Conservation (phyloP, 2,797 vertebrate species). For the Sebastes cheni region DNA sequence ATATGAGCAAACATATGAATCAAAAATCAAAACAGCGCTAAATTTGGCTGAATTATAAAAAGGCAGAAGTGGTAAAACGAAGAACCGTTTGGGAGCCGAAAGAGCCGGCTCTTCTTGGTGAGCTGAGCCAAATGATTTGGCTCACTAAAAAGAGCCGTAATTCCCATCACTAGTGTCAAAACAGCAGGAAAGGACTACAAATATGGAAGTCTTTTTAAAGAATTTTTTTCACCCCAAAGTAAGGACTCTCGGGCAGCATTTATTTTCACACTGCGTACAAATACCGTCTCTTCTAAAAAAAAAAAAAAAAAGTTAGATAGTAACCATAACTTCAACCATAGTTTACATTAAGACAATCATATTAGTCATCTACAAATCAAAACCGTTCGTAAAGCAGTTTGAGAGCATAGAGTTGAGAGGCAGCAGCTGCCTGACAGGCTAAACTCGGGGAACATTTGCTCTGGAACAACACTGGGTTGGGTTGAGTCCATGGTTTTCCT, state of each 20-base stretch:
- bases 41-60: no score
- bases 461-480: no score
- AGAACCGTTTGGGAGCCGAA: no score
- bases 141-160: no score
- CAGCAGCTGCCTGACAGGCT: background rate
- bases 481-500: background rate
- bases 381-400: background rate
- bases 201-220: background rate
- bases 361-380: background rate
- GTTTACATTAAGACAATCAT: background rate
- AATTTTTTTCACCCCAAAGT: background rate
- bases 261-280: background rate
- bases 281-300: background rate
- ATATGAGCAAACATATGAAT: no score
- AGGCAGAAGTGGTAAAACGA: no score
- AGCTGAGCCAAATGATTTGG: no score
- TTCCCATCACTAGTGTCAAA: background rate
- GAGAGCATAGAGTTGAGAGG: background rate
- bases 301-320: background rate
- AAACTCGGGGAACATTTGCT: background rate
- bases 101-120: no score
- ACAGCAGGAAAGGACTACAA: constrained; percentile 21
- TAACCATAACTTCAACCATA: background rate
- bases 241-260: background rate
- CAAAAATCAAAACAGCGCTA: no score